Percentiles rank a stretch among this genome's conserved stretches.
These are phyloP conservation scores for Aquatica leii DNA, from an alignment of 2,888 invertebrate genomes.

Conservation along the genomic window DNA sequence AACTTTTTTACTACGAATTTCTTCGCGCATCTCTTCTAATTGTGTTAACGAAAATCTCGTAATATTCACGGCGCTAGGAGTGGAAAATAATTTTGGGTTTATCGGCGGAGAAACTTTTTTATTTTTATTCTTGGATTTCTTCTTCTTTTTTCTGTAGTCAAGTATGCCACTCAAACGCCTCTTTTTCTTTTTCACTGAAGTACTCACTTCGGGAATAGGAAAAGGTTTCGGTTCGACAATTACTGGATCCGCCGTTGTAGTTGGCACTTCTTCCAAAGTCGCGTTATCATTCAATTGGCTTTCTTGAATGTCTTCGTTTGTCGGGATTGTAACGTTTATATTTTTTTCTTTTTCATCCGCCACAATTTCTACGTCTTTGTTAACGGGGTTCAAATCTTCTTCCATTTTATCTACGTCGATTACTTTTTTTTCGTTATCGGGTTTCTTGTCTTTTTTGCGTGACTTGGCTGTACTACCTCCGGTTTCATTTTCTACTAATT, in stretches of 20 bases:
- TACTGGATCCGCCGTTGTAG: neutral
- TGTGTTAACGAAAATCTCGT: slow-evolving; percentile 21
- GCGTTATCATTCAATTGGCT: too few relatives aligned
- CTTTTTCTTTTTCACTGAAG: neutral
- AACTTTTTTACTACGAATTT: neutral
- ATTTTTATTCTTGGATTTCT: neutral
- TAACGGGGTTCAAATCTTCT: too few relatives aligned
- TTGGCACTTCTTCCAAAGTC: too few relatives aligned
- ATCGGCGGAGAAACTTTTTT: neutral
- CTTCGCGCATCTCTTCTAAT: slow-evolving; percentile 22
- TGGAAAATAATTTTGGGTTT: neutral
- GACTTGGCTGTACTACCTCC: too few relatives aligned
- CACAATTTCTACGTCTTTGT: too few relatives aligned
- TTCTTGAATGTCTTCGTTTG: too few relatives aligned
- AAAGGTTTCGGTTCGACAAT: neutral
- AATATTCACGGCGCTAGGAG: slow-evolving; percentile 11
- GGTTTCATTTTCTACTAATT: too few relatives aligned
- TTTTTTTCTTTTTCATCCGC: too few relatives aligned
- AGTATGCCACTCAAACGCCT: slow-evolving; percentile 4
- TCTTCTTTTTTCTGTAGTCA: neutral
- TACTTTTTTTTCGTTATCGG: too few relatives aligned
- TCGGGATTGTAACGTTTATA: too few relatives aligned
- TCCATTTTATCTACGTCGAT: too few relatives aligned
- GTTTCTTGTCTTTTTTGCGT: too few relatives aligned
- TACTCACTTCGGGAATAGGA: neutral